Base-by-base conservation (phyloP, 1,140 invertebrate species). In the Thaumatotibia leucotreta region DNA sequence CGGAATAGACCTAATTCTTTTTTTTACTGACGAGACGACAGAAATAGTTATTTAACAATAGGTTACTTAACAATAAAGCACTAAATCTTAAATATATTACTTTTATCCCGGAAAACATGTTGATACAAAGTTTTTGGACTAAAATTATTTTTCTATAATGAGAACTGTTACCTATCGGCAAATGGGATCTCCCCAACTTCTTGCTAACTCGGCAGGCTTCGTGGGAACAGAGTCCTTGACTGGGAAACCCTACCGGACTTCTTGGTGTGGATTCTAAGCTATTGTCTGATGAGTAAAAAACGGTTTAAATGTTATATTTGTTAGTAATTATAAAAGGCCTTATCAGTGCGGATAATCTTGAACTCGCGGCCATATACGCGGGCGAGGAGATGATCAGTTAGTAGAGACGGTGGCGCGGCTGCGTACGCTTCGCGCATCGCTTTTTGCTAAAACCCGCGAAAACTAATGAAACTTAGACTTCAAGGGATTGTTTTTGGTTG, bases 261-360 rank as follows among this genome's bases (percentile, higher is more conserved):
- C 0, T 27, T 49, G 39, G 39, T 58, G 52, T 24, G 52, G 52
- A 31, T 58, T 27, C n/a, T 17, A 58, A 58, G 17, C 27, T 14
- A 58, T 58, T 58, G 52, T 58, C 4, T 58, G 52, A 0, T 4
- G n/a, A 58, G 52, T 58, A 58, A 58, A 58, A 58, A 58, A 58
- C 24, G n/a, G n/a, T 14, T 58, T 31, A 58, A 58, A 58, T 58
- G 52, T 58, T 58, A 58, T 58, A 58, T 58, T 58, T 27, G 52
- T 58, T 58, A 14, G 27, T 58, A 58, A 58, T 58, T 58, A 58
- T 29, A 58, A 31, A 58, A 58, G 52, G 24, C 24, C 23, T 58
- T 58, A 58, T 58, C 52, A 58, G 24, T 58, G 27, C 24, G 52
- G 52, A 58, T 58, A 58, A 58, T 58, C 52, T 58, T 58, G 23